phyloP scores from a whole-genome alignment of 2,797 vertebrate species.

The Pyrocephalus nanus region DNA sequence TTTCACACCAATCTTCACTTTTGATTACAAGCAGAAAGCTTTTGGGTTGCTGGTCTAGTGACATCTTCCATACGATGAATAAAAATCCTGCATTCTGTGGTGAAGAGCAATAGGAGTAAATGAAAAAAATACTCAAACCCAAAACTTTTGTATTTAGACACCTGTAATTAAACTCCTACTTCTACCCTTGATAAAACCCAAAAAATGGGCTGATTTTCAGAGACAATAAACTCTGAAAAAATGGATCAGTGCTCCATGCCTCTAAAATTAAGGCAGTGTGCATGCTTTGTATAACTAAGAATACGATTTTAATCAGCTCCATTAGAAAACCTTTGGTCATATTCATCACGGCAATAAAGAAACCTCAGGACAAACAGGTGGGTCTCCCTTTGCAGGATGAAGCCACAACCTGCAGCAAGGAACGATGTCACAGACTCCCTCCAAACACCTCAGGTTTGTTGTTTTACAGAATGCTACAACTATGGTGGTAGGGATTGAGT shows the following conservation, averaged over 20 bases:
- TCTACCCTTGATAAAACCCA: background rate
- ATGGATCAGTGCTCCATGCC: background rate
- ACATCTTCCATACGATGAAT: background rate
- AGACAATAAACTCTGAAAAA: background rate
- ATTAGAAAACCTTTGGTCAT: background rate
- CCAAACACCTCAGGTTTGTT: background rate
- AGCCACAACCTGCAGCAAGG: background rate
- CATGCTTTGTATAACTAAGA: background rate
- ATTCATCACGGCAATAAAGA: background rate
- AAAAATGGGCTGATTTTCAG: background rate
- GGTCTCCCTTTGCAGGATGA: background rate
- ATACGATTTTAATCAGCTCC: background rate
- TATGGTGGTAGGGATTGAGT: background rate
- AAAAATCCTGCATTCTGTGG: background rate
- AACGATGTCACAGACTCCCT: background rate
- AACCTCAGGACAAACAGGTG: background rate
- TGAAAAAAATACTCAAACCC: background rate
- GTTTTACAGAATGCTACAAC: background rate
- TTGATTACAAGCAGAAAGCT: background rate
- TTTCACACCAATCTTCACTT: background rate
- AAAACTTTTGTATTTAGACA: background rate
- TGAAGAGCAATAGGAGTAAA: background rate
- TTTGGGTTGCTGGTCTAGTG: background rate
- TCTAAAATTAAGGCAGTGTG: background rate
- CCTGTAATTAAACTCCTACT: background rate